Base-by-base conservation (phyloP, 2,113 vertebrate species). In the Bubo blakistoni region DNA sequence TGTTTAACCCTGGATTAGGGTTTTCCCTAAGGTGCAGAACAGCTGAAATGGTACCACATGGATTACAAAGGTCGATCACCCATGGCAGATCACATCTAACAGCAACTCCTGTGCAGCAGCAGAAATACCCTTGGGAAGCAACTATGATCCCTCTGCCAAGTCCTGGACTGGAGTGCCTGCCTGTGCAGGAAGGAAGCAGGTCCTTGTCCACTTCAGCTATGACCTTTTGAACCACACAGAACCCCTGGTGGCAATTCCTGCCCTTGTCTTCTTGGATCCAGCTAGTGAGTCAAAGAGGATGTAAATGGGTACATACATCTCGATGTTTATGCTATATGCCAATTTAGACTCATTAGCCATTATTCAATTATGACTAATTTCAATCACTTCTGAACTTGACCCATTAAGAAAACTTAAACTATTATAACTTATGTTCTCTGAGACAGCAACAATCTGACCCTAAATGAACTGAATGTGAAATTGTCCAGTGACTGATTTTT, bases 381-480 rank as follows among this genome's bases (percentile, higher is more conserved):
- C 38, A 54, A 92, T 80, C 29, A 51, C 51, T 93, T 59, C 79
- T 86, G 76, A 92, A 84, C 72, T 78, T 63, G 26, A 30, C 57
- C 71, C 79, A 86, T 87, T 89, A 92, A 80, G 58, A 90, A 80
- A 94, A 86, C 76, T 81, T 90, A 69, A 70, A 65, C 49, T 79
- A n/a, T 15, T 59, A n/a, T 55, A 79, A 63, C n/a, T 91, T 67
- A 42, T 2, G 38, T 86, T 92, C 81, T 90, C 47, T 71, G 77
- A 87, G 51, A 78, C 44, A 89, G 62, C 67, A 90, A 65, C 63
- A 89, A 16, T 55, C 71, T 88, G 84, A 88, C 94, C 92, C 86
- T 61, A 91, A 91, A 78, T 42, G 80, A 92, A 71, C 72, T 74
- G 58, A 90, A 88, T 91, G 59, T 38, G 81, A 86, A 94, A 90